Percentiles rank a stretch among this genome's conserved stretches.
Conservation (phyloP, 2,888 invertebrate species). For the Thalpophila matura region DNA sequence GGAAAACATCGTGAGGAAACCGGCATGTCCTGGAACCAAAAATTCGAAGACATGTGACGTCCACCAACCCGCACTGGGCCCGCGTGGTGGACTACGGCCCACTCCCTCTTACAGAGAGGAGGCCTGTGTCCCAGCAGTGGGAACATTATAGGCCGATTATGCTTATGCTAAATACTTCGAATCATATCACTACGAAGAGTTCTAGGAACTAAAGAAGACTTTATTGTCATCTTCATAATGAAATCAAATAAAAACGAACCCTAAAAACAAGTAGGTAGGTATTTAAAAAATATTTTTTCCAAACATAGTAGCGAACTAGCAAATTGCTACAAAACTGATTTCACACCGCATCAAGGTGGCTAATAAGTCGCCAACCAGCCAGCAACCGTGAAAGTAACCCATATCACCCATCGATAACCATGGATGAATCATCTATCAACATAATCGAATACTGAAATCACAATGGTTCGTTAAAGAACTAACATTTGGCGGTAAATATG, state of each 20-base stretch:
- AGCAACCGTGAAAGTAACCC: conserved; percentile 60
- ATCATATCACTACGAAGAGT: too few species aligned
- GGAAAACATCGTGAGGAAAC: too few species aligned
- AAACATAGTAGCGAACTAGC: conserved; percentile 16
- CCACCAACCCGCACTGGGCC: too few species aligned
- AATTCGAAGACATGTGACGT: too few species aligned
- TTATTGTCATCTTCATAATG: too few species aligned
- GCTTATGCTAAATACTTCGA: too few species aligned
- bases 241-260: neutral
- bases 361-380: conserved; percentile 64
- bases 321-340: conserved; percentile 64
- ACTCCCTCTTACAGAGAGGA: too few species aligned
- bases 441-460: conserved; percentile 88
- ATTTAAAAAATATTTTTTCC: neutral
- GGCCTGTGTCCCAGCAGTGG: too few species aligned
- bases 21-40: too few species aligned
- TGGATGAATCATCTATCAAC: conserved; percentile 82
- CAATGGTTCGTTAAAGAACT: conserved; percentile 88
- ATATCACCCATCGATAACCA: conserved; percentile 55
- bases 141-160: too few species aligned
- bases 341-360: conserved; percentile 65
- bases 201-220: neutral
- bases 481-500: conserved; percentile 62
- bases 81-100: too few species aligned
- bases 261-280: too few species aligned